Evolutionary conservation across 1,140 invertebrate species (phyloP), one percentile per base, ranked within the genome.

Genomic region (Hyles vespertilio): DNA sequence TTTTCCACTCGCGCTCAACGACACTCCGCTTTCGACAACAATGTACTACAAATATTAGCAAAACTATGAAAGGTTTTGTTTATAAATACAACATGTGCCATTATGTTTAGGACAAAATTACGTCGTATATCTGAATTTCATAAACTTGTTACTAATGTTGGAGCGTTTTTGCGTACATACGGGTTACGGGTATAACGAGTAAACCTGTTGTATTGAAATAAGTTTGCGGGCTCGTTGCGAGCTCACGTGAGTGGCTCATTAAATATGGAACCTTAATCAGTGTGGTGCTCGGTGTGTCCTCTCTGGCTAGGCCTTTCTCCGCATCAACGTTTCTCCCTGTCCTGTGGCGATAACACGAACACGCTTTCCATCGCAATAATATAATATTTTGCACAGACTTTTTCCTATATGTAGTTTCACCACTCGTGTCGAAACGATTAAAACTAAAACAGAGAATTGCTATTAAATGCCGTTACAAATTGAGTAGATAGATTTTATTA

Each of bases 191-290:
- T 22, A 71, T 74, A 80, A 81, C 78, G 78, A 75, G 77, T 67
- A 72, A 72, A 67, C 67, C 58, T 67, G n/a, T 48, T 5, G 71
- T 79, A 87, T 87, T 82, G 79, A 84, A 87, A 84, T 84, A 79
- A 87, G 81, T 84, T 75, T 74, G 79, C 73, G 70, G 74, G 47
- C 51, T 55, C 40, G 57, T 55, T 72, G 65, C 66, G 69, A 66
- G 69, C 66, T 68, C 74, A 72, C 72, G 74, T 80, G 79, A 77
- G 81, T 79, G 76, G 74, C 74, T 84, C 84, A 86, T 87, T 79
- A 87, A 86, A 86, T 81, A 87, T 87, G 80, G 53, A 87, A 74
- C 72, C 65, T 77, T 85, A 87, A 87, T 87, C 83, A 87, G 81
- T 69, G 72, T 75, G 68, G 65, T 69, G 71, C 67, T 79, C 74